A percentile compares a stretch with the other conserved stretches of the same genome.
Evolutionary conservation across 64 coral and sea anemone genomes (phyloP).

Genomic region (Pocillopora verrucosa): DNA sequence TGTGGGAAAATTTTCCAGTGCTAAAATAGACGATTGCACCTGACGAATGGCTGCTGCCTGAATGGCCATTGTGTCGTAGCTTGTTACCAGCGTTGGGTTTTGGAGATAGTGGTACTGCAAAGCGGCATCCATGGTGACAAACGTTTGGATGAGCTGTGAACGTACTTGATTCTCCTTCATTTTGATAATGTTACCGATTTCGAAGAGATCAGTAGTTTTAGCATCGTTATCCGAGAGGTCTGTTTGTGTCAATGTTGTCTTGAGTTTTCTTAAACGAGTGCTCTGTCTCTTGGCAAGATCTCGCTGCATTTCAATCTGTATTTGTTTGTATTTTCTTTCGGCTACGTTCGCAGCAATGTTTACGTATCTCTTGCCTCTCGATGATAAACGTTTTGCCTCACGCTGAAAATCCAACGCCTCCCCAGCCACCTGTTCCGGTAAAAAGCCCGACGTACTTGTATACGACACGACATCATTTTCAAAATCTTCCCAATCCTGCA

Average conservation of each 20-base stretch:
- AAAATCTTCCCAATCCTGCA: slow-evolving; percentile 55
- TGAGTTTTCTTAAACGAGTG: slow-evolving; percentile 27
- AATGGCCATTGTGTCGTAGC: slow-evolving; percentile 41
- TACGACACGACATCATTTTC: slow-evolving; percentile 27
- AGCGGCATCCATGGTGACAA: slow-evolving; percentile 44
- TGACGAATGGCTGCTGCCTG: slow-evolving; percentile 31
- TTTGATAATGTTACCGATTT: slow-evolving; percentile 59
- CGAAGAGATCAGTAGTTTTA: slow-evolving; percentile 42
- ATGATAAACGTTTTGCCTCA: slow-evolving; percentile 48
- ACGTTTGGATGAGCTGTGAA: slow-evolving; percentile 50
- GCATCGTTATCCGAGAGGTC: slow-evolving; percentile 31
- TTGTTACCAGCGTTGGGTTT: slow-evolving; percentile 8
- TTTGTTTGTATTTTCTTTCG: slow-evolving; percentile 45
- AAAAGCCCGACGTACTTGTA: slow-evolving; percentile 27
- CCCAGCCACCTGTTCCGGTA: slow-evolving; percentile 37
- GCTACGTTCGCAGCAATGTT: slow-evolving; percentile 54
- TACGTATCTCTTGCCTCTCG: slow-evolving; percentile 47
- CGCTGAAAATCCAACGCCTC: slow-evolving; percentile 51
- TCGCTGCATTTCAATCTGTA: slow-evolving; percentile 57
- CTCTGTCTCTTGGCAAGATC: slow-evolving; percentile 55
- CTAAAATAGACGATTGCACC: slow-evolving; percentile 41
- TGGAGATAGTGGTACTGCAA: slow-evolving; percentile 49
- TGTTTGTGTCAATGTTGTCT: slow-evolving; percentile 29
- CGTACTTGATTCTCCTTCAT: slow-evolving; percentile 56
- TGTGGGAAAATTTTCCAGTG: slow-evolving; percentile 33